Percentiles rank a stretch among this genome's conserved stretches.
These are phyloP conservation scores for Actenoides lindsayi DNA, from an alignment of 2,113 vertebrate species.

Conservation along the genomic window DNA sequence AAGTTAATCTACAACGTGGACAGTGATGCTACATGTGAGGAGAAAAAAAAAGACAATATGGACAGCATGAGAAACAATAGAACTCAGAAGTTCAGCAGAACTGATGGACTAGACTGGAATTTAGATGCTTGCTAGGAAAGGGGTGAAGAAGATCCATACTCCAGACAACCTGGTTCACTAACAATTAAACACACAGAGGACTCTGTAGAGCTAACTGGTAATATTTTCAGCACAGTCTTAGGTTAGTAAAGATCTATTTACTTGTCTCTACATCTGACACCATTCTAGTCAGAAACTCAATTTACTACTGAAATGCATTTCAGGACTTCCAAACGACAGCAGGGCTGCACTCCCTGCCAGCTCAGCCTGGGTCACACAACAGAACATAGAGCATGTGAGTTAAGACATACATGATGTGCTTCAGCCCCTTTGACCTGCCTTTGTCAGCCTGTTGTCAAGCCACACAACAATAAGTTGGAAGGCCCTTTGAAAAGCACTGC, in stretches of 20 bases:
- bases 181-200: not conserved
- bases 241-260: not conserved
- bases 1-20: accelerated
- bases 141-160: not conserved
- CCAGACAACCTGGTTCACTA: not conserved
- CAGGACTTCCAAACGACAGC: not conserved
- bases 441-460: not conserved
- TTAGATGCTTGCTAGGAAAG: not conserved
- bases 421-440: not conserved
- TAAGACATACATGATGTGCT: accelerated
- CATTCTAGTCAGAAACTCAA: not conserved
- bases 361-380: not conserved
- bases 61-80: not conserved
- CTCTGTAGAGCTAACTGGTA: not conserved
- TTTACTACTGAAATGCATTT: not conserved
- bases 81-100: not conserved
- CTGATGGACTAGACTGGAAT: not conserved
- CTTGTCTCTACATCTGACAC: not conserved
- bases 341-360: not conserved
- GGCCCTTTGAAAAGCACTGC: not conserved
- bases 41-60: not conserved
- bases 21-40: not conserved
- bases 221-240: not conserved
- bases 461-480: not conserved
- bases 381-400: not conserved